Evolutionary conservation across 1,140 invertebrate genomes (phyloP).

Genomic region (Condylostylus longicornis): DNA sequence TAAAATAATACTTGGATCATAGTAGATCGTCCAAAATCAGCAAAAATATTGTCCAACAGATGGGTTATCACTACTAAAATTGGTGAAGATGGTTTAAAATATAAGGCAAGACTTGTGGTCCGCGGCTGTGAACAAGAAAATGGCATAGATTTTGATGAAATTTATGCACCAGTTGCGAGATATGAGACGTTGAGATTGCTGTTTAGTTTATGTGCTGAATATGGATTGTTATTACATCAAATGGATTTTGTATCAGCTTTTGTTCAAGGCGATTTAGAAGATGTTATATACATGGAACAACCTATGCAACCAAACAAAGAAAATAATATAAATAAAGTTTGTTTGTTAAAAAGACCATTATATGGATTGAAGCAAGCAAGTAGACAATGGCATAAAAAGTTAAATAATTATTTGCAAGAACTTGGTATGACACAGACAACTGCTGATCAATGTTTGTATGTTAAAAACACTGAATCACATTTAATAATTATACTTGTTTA

Average conservation of each 20-base stretch:
- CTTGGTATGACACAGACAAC: constrained; percentile 10
- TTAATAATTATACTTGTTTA: constrained; percentile 6
- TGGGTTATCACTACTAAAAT: constrained; percentile 15
- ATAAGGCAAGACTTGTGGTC: constrained; percentile 21
- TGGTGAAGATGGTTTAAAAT: constrained; percentile 8
- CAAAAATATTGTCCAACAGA: constrained; percentile 8
- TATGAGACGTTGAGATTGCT: constrained; percentile 20
- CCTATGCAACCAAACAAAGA: constrained; percentile 13
- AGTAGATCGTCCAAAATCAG: constrained; percentile 11
- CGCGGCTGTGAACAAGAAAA: constrained; percentile 26
- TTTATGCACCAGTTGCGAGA: constrained; percentile 27
- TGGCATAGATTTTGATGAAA: constrained; percentile 29
- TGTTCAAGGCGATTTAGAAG: constrained; percentile 23
- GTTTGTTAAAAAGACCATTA: constrained; percentile 14
- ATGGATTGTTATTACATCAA: constrained; percentile 11
- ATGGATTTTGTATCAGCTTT: constrained; percentile 30
- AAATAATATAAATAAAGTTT: constrained; percentile 10
- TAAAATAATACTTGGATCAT: constrained; percentile 16
- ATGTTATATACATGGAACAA: constrained; percentile 31
- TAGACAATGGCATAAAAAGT: constrained; percentile 15
- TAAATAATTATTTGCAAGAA: constrained; percentile 10
- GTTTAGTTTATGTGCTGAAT: constrained; percentile 15
- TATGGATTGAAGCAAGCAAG: constrained; percentile 20
- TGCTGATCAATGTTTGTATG: constrained; percentile 10
- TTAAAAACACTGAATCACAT: background rate